Base-by-base conservation (phyloP, 2,797 vertebrate species). In the Chrysolophus pictus region DNA sequence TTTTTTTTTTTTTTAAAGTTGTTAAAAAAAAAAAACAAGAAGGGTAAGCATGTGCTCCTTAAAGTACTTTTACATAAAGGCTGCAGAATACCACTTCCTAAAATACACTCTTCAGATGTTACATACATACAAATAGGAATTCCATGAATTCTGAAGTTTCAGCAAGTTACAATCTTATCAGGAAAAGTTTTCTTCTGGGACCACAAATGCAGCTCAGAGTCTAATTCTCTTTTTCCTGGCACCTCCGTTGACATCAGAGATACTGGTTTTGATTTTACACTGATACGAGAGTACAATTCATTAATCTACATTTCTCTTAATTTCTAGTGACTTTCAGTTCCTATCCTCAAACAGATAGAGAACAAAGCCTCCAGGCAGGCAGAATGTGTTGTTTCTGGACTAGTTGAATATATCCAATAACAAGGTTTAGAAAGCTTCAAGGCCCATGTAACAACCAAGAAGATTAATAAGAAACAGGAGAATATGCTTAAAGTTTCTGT, bases 401-500 rank as follows among this genome's bases (percentile, higher is more conserved):
- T 46, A 51, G 46, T 58, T 41, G 29, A 72, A 26, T 68, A 19
- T 15, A 9, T 77, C 62, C 74, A 17, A 71, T 92, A 84, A 64
- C 31, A 39, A 58, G 26, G 37, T 80, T 91, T 83, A 80, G 75
- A 91, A 91, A 87, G 44, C 65, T 68, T 74, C 37, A 69, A 70
- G 58, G 58, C 51, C 42, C 41, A 2, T 24, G n/a, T 84, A 70
- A 62, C 55, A 78, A 53, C 87, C 92, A 85, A 58, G 84, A 71
- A 64, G 41, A 80, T 59, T 83, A 89, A 92, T 85, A 62, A 64
- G 60, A 92, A 95, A 77, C 71, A 80, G 69, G 23, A 74, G 73
- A 16, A 74, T 68, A n/a, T 3, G 11, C 41, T 63, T 88, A 44
- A 72, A 63, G 24, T 67, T 88, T 84, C 42, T 3, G 0, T 75